Percentiles rank a stretch among this genome's conserved stretches.
phyloP scores from a whole-genome alignment of 2,113 vertebrate species.

The Tupaia tana region DNA sequence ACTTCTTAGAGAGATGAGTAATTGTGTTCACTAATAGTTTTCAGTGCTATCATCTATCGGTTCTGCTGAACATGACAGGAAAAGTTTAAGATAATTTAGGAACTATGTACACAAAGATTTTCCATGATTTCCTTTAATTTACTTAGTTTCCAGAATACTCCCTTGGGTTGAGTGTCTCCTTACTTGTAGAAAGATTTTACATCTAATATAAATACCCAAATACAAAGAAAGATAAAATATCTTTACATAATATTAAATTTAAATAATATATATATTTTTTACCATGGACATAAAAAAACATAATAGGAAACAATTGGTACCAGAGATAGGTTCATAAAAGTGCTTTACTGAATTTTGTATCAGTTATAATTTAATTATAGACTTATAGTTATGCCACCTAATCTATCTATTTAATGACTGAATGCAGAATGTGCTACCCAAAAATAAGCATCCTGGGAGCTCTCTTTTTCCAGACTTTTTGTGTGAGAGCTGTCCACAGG shows the following conservation, averaged over 20 bases:
- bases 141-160: neutral
- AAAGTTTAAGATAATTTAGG: neutral
- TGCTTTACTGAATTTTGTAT: neutral
- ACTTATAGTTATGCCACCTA: neutral
- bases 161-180: neutral
- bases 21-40: neutral
- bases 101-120: neutral
- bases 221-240: neutral
- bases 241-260: neutral
- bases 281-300: neutral
- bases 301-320: neutral
- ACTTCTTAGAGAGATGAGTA: neutral
- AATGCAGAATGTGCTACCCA: neutral
- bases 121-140: neutral
- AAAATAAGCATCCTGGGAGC: too few species aligned
- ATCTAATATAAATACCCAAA: neutral
- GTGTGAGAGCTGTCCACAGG: neutral
- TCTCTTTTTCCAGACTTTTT: neutral
- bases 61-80: neutral
- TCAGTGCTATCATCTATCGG: neutral
- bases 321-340: neutral
- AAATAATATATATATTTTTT: slow-evolving; percentile 36
- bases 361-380: neutral
- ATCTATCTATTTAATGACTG: neutral
- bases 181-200: neutral